A percentile compares a stretch with the other conserved stretches of the same genome.
Conservation (phyloP, 2,888 invertebrate genomes). For the Troilus luridus region DNA sequence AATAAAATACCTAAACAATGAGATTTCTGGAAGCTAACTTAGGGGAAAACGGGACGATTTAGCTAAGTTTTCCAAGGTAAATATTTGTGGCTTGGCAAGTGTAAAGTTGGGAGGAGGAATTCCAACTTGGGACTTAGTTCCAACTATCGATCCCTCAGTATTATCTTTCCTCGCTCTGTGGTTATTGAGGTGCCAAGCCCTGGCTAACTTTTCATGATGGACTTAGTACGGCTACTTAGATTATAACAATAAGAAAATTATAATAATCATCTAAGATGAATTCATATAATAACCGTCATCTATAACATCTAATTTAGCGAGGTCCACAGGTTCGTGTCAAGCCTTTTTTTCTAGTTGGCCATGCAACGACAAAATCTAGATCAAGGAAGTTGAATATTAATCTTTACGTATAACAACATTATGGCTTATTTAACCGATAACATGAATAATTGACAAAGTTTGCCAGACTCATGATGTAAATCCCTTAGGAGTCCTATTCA, state of each 20-base stretch:
- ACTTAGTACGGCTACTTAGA: background rate
- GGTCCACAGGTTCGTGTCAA: background rate
- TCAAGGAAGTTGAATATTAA: no score
- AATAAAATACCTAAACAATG: slow-evolving; percentile 42
- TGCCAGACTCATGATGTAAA: no score
- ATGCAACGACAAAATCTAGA: no score
- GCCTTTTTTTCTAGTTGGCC: no score
- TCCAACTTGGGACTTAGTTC: slow-evolving; percentile 38
- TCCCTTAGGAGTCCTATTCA: no score
- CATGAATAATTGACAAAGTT: no score
- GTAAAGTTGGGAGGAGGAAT: slow-evolving; percentile 22
- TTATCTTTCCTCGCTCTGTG: slow-evolving; percentile 32
- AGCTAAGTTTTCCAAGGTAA: slow-evolving; percentile 43
- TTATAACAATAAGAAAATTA: background rate
- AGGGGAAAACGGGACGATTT: slow-evolving; percentile 31
- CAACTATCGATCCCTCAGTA: slow-evolving; percentile 17
- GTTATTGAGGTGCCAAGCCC: slow-evolving; percentile 2
- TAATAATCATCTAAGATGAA: background rate
- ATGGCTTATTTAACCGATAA: no score
- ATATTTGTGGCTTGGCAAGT: slow-evolving; percentile 38
- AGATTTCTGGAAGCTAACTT: slow-evolving; percentile 30
- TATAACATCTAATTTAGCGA: background rate
- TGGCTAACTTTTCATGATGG: background rate
- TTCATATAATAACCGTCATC: background rate
- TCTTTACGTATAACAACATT: no score